A percentile compares a stretch with the other conserved stretches of the same genome.
Evolutionary conservation across 2,113 vertebrate species (phyloP).

Genomic region (Semnornis frantzii): DNA sequence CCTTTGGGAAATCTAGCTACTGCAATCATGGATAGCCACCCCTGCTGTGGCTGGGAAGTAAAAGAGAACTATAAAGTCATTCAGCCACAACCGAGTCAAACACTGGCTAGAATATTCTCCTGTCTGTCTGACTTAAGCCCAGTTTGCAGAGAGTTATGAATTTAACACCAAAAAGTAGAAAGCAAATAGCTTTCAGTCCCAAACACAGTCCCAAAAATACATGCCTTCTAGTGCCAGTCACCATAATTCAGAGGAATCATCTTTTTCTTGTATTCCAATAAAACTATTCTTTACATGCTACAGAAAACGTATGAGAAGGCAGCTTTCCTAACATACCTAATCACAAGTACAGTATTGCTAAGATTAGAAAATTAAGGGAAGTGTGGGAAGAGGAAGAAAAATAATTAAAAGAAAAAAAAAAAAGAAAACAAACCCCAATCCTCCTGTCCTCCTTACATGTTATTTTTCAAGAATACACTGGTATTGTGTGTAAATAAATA

Average conservation of each 20-base stretch:
- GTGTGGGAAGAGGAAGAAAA: neutral
- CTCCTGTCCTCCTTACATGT: neutral
- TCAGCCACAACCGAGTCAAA: neutral
- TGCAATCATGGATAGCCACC: neutral
- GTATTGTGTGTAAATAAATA: neutral
- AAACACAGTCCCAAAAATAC: neutral
- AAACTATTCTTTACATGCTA: neutral
- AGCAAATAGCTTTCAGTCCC: neutral
- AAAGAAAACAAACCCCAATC: neutral
- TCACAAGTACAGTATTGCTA: neutral
- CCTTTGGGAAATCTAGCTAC: neutral
- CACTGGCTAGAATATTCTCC: neutral
- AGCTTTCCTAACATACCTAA: neutral
- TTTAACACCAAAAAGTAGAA: neutral
- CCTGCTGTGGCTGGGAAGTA: neutral
- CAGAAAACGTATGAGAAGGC: neutral
- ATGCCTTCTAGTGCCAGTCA: neutral
- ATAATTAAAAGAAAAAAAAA: neutral
- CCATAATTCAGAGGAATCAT: neutral
- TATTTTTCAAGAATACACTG: neutral
- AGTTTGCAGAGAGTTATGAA: neutral
- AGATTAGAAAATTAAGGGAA: neutral
- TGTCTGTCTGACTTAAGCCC: neutral
- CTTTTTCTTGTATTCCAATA: neutral
- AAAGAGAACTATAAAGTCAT: neutral